phyloP scores from a whole-genome alignment of 2,888 invertebrate genomes.

The Drosophila meridionalis region DNA sequence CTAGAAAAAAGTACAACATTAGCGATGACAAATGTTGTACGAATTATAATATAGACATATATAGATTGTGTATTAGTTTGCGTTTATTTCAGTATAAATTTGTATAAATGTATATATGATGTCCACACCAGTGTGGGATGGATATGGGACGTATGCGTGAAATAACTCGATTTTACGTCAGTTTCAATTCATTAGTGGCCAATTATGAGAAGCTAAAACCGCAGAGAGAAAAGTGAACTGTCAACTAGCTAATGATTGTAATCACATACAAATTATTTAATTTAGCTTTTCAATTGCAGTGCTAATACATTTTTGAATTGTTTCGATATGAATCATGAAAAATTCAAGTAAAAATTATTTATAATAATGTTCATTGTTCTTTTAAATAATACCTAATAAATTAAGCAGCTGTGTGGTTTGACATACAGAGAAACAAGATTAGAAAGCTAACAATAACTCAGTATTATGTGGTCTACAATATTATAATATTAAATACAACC shows the following conservation, averaged over 20 bases:
- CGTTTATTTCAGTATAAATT: conserved; percentile 2
- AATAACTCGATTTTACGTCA: conserved; percentile 11
- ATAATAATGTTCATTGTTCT: neutral
- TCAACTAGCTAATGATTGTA: neutral
- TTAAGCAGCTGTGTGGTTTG: neutral
- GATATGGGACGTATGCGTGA: conserved; percentile 17
- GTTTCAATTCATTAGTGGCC: neutral
- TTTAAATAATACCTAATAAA: neutral
- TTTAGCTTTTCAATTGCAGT: neutral
- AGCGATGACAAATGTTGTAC: conserved; percentile 17
- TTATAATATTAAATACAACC: neutral
- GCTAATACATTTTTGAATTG: neutral
- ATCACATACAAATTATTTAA: neutral
- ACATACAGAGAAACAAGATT: neutral
- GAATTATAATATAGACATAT: conserved; percentile 22
- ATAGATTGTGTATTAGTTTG: conserved; percentile 32
- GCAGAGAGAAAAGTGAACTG: neutral
- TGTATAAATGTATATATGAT: conserved; percentile 21
- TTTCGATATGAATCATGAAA: neutral
- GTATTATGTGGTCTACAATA: neutral
- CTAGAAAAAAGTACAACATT: conserved; percentile 23
- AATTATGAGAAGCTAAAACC: conserved; percentile 15
- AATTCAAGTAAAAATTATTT: neutral
- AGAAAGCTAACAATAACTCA: neutral
- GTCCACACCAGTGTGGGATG: neutral